Evolutionary conservation across 2,888 invertebrate genomes (phyloP), one percentile per base, ranked within the genome.

Genomic region (Frankliniella fusca): DNA sequence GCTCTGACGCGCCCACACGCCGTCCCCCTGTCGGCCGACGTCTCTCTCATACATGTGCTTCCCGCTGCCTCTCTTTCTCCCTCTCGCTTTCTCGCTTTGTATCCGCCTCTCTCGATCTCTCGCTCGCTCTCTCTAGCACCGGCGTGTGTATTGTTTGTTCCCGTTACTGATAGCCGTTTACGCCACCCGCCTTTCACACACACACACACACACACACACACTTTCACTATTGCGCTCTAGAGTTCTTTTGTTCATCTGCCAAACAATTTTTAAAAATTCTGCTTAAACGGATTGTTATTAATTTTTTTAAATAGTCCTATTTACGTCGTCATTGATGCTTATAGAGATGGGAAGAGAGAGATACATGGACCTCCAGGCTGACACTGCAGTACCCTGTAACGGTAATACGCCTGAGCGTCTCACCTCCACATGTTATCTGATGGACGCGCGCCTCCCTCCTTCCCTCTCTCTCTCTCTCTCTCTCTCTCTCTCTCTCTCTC

Each of bases 401-500:
- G 18, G 70, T 76, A 76, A 76, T 76, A 76, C 27, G 12, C 23
- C 70, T 12, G 70, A 23, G 70, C 70, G 27, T 76, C 70, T 27
- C 70, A 76, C 70, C 70, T 76, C 70, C 70, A 76, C 70, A 76
- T 76, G 85, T 85, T 85, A 85, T 85, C 85, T 85, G 85, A 84
- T 84, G 84, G 84, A 85, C 85, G 84, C 82, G 80, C 83, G 81
- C 81, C 84, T 15, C 54, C 15, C 61, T n/a, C 61, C 3, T 18
- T n/a, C 18, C 15, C 61, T 7, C 61, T n/a, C 61, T n/a, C 61
- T 18, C 61, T 12, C 7, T 61, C 61, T 61, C 61, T 61, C 54
- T 54, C 15, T 54, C 54, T 83, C 85, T 86, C 85, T 85, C 85
- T 86, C 85, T 84, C 84, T 85, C 84, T n/a, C n/a, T n/a, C 54